phyloP scores from a whole-genome alignment of 2,888 invertebrate genomes.

The Eupithecia subfuscata region DNA sequence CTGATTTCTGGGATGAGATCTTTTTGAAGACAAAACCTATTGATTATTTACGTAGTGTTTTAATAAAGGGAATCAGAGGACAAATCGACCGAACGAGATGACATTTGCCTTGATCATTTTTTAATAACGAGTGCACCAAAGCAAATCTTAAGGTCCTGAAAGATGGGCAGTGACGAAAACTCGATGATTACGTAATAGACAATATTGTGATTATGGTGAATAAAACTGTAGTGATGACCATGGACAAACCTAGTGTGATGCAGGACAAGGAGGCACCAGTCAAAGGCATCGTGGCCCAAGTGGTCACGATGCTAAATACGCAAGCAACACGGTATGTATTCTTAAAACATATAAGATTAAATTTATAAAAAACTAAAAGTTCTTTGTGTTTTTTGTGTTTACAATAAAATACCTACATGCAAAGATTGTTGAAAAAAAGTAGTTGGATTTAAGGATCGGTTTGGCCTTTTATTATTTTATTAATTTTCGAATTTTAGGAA shows the following conservation, averaged over 20 bases:
- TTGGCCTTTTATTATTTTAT: neutral
- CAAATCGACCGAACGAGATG: neutral
- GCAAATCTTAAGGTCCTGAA: neutral
- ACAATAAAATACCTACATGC: no score
- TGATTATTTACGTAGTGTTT: neutral
- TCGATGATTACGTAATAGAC: constrained; percentile 19
- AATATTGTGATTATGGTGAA: constrained; percentile 45
- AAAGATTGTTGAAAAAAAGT: neutral
- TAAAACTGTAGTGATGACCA: constrained; percentile 63
- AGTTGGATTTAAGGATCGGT: neutral
- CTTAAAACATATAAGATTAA: neutral
- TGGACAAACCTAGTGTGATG: constrained; percentile 70
- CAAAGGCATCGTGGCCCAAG: constrained; percentile 81
- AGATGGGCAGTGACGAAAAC: neutral
- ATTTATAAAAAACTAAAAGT: neutral
- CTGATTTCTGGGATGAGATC: neutral
- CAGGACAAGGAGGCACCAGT: constrained; percentile 77
- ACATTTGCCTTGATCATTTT: neutral
- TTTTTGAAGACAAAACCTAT: neutral
- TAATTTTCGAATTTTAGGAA: no score
- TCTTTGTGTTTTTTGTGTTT: neutral
- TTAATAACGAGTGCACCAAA: neutral
- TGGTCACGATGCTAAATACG: constrained; percentile 81
- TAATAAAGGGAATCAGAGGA: neutral
- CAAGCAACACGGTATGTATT: constrained; percentile 77